Conservation (phyloP, 2,797 vertebrate genomes). For the Enteromius unitaeniatus region DNA sequence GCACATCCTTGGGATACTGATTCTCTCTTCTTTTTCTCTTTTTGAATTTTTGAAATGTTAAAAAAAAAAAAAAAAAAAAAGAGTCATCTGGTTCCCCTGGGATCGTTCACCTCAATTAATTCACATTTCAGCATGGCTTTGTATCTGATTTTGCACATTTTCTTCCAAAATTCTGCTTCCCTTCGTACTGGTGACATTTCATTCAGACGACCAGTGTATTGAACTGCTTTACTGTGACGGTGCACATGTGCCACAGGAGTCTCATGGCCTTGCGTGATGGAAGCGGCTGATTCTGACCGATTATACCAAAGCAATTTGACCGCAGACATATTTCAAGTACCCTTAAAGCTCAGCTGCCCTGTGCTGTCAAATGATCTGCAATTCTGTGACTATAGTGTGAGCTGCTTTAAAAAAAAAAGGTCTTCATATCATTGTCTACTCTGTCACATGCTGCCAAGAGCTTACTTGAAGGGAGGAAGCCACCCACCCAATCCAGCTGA, state of each 20-base stretch:
- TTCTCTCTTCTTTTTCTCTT: neutral
- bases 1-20: neutral
- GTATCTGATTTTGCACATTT: constrained; percentile 3
- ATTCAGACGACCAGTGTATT: neutral
- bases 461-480: constrained; percentile 43
- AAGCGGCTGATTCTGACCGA: constrained; percentile 9
- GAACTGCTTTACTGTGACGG: constrained; percentile 20
- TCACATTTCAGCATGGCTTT: constrained; percentile 13
- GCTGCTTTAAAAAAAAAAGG: constrained; percentile 20
- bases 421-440: constrained; percentile 40
- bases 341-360: constrained; percentile 24
- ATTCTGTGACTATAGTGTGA: constrained; percentile 21
- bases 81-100: neutral
- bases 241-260: constrained; percentile 22
- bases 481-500: constrained; percentile 3
- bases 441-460: constrained; percentile 31
- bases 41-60: neutral
- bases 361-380: constrained; percentile 26
- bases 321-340: constrained; percentile 24
- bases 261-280: constrained; percentile 14
- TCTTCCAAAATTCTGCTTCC: neutral
- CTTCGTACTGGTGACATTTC: neutral
- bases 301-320: constrained; percentile 54
- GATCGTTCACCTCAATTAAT: constrained; percentile 4
- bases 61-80: neutral